Evolutionary conservation across 2,888 invertebrate genomes (phyloP), one percentile per base, ranked within the genome.

Genomic region (Thecocarcelia acutangulata): DNA sequence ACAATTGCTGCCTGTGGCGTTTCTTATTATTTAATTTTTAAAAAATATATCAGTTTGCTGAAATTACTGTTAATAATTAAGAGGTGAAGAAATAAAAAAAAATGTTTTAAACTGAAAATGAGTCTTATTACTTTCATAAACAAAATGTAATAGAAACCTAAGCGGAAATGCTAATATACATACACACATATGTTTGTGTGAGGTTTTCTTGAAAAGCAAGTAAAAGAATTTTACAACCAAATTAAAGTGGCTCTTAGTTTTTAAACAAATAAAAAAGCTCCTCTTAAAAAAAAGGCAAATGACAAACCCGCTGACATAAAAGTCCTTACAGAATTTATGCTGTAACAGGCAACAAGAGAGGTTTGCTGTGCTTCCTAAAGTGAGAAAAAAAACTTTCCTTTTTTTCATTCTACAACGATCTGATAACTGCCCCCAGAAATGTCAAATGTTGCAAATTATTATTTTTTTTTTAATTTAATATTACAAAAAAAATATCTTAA

Each of bases 141-240:
- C 59, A 72, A 72, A 61, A 13, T 80, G 70, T 68, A 72, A 80
- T 76, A 72, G 66, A 76, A 76, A 54, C 56, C 69, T 28, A 24
- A 44, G n/a, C 59, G 44, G 37, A 68, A 68, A 44, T 5, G 15
- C 42, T 52, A 50, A 28, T n/a, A 64, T 2, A 24, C 11, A 11
- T 21, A n/a, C 5, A 3, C 3, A 8, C 9, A 33, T 24, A 5
- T 24, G 24, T 5, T 2, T 3, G 24, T 24, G 8, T 33, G 33
- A 8, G 33, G 6, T 3, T 33, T 33, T 3, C 9, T 37, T 17
- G 19, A 54, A 56, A 64, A 44, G 19, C n/a, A 64, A 13, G 13
- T n/a, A 58, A 50, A 76, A 63, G 19, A 42, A 13, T n/a, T n/a
- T n/a, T n/a, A n/a, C 13, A 48, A 54, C 63, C 48, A 54, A 44